Evolutionary conservation across 2,113 vertebrate species (phyloP).

Genomic region (Furnarius figulus): DNA sequence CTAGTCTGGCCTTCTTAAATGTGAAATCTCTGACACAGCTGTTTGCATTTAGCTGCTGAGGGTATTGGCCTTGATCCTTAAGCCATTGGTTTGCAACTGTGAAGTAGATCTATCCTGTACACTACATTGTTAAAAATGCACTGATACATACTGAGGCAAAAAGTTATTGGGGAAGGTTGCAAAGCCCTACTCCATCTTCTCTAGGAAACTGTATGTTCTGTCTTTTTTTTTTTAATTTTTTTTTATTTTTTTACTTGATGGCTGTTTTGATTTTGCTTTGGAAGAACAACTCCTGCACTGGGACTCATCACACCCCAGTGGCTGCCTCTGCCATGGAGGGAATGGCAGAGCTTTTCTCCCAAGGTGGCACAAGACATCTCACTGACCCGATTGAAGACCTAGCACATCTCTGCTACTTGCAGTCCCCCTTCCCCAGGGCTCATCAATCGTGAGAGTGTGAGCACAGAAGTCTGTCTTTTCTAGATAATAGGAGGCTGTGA

Average conservation of each 20-base stretch:
- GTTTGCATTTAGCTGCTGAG: neutral
- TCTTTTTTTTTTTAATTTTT: neutral
- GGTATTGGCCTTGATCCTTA: neutral
- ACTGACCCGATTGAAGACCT: neutral
- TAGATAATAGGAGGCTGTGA: neutral
- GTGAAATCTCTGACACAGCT: neutral
- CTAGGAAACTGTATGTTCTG: neutral
- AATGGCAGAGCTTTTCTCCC: neutral
- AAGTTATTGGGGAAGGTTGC: neutral
- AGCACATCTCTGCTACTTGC: neutral
- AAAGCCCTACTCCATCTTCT: neutral
- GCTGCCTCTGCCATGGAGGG: neutral
- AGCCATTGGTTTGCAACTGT: neutral
- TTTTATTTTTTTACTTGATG: neutral
- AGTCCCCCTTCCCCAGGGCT: neutral
- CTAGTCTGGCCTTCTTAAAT: neutral
- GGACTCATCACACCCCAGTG: neutral
- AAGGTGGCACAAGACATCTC: neutral
- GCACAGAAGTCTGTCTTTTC: neutral
- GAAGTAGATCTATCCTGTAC: neutral
- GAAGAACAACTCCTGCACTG: accelerated
- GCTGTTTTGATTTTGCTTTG: neutral
- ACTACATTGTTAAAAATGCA: neutral
- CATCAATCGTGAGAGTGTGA: neutral
- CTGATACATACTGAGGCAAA: neutral